Percentiles rank a stretch among this genome's conserved stretches.
These are phyloP conservation scores for Invenusta paracnida DNA, from an alignment of 2,888 invertebrate species.

Conservation along the genomic window DNA sequence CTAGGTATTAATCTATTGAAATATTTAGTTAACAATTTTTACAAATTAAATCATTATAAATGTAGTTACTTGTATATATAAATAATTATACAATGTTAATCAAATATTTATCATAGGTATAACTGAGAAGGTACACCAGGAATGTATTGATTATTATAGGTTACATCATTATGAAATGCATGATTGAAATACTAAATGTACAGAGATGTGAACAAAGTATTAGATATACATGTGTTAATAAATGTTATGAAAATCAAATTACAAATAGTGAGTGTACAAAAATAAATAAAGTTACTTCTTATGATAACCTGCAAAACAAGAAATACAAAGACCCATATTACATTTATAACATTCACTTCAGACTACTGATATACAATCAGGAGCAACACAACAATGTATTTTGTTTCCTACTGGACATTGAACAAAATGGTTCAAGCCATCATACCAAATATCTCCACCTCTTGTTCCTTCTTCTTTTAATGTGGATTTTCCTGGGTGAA, in stretches of 20 bases:
- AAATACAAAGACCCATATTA: slow-evolving; percentile 7
- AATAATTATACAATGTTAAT: neutral
- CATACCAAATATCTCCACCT: neutral
- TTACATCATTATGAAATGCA: neutral
- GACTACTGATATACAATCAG: neutral
- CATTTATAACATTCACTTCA: slow-evolving; percentile 11
- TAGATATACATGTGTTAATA: neutral
- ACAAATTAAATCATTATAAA: neutral
- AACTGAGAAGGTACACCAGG: neutral
- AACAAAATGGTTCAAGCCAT: neutral
- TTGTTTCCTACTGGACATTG: neutral
- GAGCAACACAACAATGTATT: neutral
- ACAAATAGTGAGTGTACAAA: neutral
- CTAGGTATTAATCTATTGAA: neutral
- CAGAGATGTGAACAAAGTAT: neutral
- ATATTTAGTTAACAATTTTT: neutral
- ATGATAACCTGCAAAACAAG: neutral
- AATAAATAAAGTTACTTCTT: neutral
- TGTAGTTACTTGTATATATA: neutral
- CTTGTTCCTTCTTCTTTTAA: neutral
- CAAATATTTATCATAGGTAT: neutral
- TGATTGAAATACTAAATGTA: slow-evolving; percentile 11
- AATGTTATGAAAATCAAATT: neutral
- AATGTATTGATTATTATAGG: neutral
- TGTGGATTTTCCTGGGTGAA: neutral